Base-by-base conservation (phyloP, 2,797 vertebrate genomes). In the Anabacerthia variegaticeps region DNA sequence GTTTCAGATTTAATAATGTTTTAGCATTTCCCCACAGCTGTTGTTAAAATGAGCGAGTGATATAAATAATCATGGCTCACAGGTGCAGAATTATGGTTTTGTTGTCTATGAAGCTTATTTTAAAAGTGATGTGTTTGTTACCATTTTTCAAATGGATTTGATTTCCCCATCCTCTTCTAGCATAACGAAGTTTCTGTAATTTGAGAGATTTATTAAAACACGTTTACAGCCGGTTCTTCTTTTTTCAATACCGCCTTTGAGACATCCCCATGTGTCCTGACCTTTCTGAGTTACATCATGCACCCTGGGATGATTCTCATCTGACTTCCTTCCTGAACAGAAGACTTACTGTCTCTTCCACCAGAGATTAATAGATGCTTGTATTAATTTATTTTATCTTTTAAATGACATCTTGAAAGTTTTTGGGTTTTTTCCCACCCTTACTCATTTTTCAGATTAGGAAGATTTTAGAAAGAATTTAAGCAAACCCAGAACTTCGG, bases 261-360 rank as follows among this genome's bases (percentile, higher is more conserved):
- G 68, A 56, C 48, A 55, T 46, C 13, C 20, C 19, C 52, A 71
- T 81, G 32, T 92, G 32, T 94, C 34, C 21, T 92, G 88, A 93
- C 84, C 73, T 96, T 96, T 94, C 52, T 82, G 51, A 79, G 23
- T 76, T 86, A 34, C 15, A 27, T 92, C 51, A 24, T 41, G 32
- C 34, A 61, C 82, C 1, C 3, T 87, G 56, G 68, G 56, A 77
- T 92, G 88, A 93, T 85, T 92, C 78, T 93, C 76, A 82, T 84
- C 83, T 96, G 94, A 85, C 75, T 92, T 91, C 44, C 36, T 79
- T 89, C 28, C 56, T 34, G 63, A 89, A 72, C 69, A 77, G 88
- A 87, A 62, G 19, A 78, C 59, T 69, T 80, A 17, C 26, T 69
- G 23, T 46, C 11, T 90, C 10, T 85, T 66, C 34, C 41, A 49